phyloP scores from a whole-genome alignment of 2,113 vertebrate genomes.

The Muscicapa adusta region DNA sequence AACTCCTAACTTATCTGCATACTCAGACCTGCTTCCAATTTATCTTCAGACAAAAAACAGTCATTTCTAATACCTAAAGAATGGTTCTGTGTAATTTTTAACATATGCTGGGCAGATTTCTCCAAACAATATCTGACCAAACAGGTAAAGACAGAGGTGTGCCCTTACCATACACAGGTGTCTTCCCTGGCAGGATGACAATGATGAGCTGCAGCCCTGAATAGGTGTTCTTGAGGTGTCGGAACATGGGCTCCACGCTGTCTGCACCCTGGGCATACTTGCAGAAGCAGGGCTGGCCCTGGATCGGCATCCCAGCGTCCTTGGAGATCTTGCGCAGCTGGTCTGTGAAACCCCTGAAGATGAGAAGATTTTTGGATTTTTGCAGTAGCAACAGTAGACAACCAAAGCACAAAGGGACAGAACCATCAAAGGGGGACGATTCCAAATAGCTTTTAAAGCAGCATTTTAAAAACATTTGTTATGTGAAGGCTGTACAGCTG shows the following conservation, averaged over 20 bases:
- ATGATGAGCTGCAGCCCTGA: constrained; percentile 98
- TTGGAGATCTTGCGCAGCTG: constrained; percentile 97
- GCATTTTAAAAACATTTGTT: accelerated
- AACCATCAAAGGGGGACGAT: accelerated
- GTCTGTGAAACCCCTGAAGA: constrained; percentile 89
- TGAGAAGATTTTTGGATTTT: not conserved
- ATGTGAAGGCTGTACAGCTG: not conserved
- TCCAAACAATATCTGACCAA: accelerated
- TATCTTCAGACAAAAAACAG: not conserved
- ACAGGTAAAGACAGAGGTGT: not conserved
- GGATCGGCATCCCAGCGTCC: constrained; percentile 97
- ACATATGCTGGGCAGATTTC: not conserved
- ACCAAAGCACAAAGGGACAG: not conserved
- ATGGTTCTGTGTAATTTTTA: not conserved
- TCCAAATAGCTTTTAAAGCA: not conserved
- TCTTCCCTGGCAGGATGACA: constrained; percentile 96
- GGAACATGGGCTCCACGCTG: constrained; percentile 98
- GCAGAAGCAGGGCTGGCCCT: constrained; percentile 98
- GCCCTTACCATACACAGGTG: constrained; percentile 88
- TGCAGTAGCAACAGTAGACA: not conserved
- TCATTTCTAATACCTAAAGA: not conserved
- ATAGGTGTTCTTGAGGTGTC: constrained; percentile 98
- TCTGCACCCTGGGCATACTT: constrained; percentile 97
- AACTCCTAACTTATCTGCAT: not conserved
- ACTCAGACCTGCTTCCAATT: not conserved